Base-by-base conservation (phyloP, 1,140 invertebrate genomes). In the Arion vulgaris region DNA sequence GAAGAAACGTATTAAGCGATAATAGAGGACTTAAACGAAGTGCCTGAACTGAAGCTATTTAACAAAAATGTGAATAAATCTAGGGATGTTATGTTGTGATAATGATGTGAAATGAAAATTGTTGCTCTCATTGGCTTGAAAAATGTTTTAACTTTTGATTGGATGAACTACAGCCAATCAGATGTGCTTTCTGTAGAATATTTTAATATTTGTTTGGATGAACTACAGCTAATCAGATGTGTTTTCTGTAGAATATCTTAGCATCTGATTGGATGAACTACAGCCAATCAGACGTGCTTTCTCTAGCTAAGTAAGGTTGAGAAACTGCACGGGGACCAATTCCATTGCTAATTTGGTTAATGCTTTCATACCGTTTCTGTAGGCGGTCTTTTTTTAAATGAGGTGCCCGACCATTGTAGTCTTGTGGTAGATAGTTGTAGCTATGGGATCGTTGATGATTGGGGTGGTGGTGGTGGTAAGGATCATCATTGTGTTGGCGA, bases 91-190 rank as follows among this genome's bases (percentile, higher is more conserved):
- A n/a, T n/a, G n/a, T n/a, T n/a, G n/a, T n/a, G n/a, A n/a, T n/a
- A n/a, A n/a, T n/a, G n/a, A n/a, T n/a, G n/a, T n/a, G n/a, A n/a
- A n/a, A n/a, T n/a, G n/a, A n/a, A n/a, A n/a, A n/a, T n/a, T n/a
- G n/a, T n/a, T n/a, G n/a, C n/a, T n/a, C n/a, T n/a, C n/a, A n/a
- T n/a, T n/a, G n/a, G n/a, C n/a, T n/a, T n/a, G n/a, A n/a, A n/a
- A n/a, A n/a, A n/a, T 45, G 41, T 45, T 45, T 45, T 45, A 45
- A 45, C 41, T 5, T 45, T 15, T 45, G 15, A 45, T 15, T 7
- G 41, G 38, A 53, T 4, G 4, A 7, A 36, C 68, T 79, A 79
- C 45, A 79, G 39, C 78, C 78, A 80, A 19, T 51, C 78, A 11
- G 78, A 19, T 5, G 36, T 68, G 13, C 38, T 51, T 4, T 39